Evolutionary conservation across 92 coral and sea anemone genomes (phyloP).

Genomic region (Zoanthus solanderi): DNA sequence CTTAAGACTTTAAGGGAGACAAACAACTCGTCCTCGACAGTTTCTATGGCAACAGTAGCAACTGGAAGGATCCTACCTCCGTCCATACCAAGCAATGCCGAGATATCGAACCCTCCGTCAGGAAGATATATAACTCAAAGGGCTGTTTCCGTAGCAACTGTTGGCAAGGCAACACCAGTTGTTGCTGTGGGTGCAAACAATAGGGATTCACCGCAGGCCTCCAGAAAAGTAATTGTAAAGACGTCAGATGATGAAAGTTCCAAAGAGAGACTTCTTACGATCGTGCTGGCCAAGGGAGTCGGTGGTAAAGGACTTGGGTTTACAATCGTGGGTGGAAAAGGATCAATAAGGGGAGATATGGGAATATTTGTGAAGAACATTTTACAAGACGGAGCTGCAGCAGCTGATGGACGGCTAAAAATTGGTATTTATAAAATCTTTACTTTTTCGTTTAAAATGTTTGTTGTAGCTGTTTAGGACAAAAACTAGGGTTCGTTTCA

Average conservation of each 20-base stretch:
- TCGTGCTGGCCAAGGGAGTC: conserved; percentile 90
- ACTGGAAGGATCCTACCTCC: conserved; percentile 67
- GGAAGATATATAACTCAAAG: conserved; percentile 67
- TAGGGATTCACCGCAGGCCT: conserved; percentile 78
- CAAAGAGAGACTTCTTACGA: conserved; percentile 69
- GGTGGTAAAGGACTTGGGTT: conserved; percentile 95
- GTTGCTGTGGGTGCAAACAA: conserved; percentile 73
- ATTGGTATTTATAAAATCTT: conserved; percentile 61
- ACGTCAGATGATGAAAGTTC: conserved; percentile 35
- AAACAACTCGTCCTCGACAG: not conserved
- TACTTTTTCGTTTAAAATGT: too few species aligned
- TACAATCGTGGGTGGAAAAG: conserved; percentile 97
- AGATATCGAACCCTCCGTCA: not conserved
- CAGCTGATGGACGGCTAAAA: conserved; percentile 87
- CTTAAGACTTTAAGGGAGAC: conserved; percentile 54
- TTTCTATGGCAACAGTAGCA: conserved; percentile 53
- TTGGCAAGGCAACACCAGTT: conserved; percentile 74
- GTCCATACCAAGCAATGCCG: conserved; percentile 58
- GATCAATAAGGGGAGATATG: conserved; percentile 89
- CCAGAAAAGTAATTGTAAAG: conserved; percentile 38
- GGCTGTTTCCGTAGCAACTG: conserved; percentile 64
- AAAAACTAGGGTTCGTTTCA: too few species aligned
- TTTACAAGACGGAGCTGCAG: conserved; percentile 94
- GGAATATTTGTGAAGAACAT: conserved; percentile 87
- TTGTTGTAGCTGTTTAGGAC: too few species aligned